Percentiles rank a stretch among this genome's conserved stretches.
Conservation (phyloP, 1,140 invertebrate species). For the Periplaneta americana region DNA sequence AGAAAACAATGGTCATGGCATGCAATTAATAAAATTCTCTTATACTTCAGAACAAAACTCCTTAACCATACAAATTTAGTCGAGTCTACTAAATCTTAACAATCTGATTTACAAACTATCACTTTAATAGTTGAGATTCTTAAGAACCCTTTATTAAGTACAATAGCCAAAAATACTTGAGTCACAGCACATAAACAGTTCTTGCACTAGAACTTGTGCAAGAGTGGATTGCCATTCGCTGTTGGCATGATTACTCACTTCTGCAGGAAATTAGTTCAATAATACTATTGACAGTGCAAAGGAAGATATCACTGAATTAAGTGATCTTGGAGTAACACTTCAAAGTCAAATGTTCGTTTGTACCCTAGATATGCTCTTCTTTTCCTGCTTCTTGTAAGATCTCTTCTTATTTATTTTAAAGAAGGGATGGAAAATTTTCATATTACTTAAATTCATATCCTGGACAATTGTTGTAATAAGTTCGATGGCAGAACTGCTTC, state of each 20-base stretch:
- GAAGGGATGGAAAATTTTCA: too few relatives aligned
- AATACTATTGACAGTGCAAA: neutral
- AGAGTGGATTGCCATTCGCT: neutral
- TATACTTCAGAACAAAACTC: too few relatives aligned
- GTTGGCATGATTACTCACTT: neutral
- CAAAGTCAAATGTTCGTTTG: neutral
- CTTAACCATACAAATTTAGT: neutral
- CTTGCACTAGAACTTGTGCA: neutral
- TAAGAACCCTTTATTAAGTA: too few relatives aligned
- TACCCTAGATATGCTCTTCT: neutral
- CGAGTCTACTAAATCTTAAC: neutral
- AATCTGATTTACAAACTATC: too few relatives aligned
- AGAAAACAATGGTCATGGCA: too few relatives aligned
- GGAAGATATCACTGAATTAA: neutral
- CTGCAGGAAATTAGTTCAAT: neutral
- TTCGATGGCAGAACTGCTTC: constrained; percentile 78
- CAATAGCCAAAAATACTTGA: neutral
- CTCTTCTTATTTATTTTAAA: neutral
- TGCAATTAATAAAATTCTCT: too few relatives aligned
- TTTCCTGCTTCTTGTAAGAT: neutral
- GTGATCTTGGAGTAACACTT: too few relatives aligned
- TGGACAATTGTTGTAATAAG: constrained; percentile 74
- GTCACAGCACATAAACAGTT: neutral
- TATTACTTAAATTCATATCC: constrained; percentile 53
- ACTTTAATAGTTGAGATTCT: too few relatives aligned